These are phyloP conservation scores for Pterocles gutturalis DNA, from an alignment of 2,113 vertebrate species.

Conservation along the genomic window DNA sequence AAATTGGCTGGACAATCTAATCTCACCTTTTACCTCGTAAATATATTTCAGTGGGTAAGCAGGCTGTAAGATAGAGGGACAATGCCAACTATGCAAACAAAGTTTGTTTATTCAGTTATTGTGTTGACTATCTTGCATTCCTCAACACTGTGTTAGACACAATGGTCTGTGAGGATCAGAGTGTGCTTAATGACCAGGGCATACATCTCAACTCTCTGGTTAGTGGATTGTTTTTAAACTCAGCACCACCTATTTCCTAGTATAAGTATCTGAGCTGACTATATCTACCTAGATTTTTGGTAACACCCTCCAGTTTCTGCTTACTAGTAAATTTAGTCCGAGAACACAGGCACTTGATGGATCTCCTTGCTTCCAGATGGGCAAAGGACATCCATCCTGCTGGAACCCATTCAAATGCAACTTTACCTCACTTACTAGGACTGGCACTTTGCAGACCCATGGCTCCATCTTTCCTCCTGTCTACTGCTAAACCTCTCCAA, in stretches of 20 bases:
- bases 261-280: not conserved
- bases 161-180: not conserved
- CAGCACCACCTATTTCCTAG: not conserved
- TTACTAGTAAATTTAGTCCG: not conserved
- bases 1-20: not conserved
- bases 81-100: not conserved
- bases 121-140: not conserved
- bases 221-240: not conserved
- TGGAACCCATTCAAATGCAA: not conserved
- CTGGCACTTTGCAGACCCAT: not conserved
- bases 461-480: not conserved
- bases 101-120: not conserved
- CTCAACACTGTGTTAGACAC: not conserved
- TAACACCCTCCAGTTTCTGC: not conserved
- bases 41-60: not conserved
- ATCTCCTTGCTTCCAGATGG: not conserved
- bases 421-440: not conserved
- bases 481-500: not conserved
- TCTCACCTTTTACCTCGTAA: not conserved
- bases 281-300: not conserved
- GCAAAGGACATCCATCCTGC: rapidly evolving
- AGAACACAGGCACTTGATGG: not conserved
- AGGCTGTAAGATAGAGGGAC: not conserved
- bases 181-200: not conserved
- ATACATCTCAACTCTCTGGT: not conserved